Conservation (phyloP, 2,888 invertebrate genomes). For the Euplagia quadripunctaria region DNA sequence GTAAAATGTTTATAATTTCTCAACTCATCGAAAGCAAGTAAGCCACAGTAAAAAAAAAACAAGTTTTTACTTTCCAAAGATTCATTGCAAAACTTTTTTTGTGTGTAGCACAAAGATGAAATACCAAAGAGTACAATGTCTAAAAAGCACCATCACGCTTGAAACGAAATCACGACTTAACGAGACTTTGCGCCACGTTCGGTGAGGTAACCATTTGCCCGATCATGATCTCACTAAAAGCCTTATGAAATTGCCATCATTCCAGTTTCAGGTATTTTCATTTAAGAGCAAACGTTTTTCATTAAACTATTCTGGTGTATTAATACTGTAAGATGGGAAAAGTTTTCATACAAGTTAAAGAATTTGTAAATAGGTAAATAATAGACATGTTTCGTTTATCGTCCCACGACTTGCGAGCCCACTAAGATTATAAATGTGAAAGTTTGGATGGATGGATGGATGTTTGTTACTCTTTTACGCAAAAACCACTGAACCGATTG, state of each 20-base stretch:
- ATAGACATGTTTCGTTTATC: no score
- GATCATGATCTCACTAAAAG: conserved; percentile 12
- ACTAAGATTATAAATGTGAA: no score
- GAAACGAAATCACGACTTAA: conserved; percentile 51
- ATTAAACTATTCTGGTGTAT: neutral
- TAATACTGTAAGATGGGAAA: no score
- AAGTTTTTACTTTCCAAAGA: conserved; percentile 9
- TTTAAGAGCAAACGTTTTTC: conserved; percentile 16
- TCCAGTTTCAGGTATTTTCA: conserved; percentile 9
- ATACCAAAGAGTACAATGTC: conserved; percentile 21
- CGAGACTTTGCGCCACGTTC: conserved; percentile 42
- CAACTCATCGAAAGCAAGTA: neutral
- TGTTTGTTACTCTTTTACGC: no score
- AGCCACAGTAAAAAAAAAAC: neutral
- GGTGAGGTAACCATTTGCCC: conserved; percentile 19
- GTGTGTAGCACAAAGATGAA: conserved; percentile 10
- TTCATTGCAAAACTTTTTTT: conserved; percentile 11
- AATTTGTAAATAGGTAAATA: no score
- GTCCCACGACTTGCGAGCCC: no score
- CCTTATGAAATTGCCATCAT: conserved; percentile 20
- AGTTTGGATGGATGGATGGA: no score
- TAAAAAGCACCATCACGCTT: conserved; percentile 46
- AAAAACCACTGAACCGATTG: no score
- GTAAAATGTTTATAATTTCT: neutral
- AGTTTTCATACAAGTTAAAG: no score